Percentiles rank a stretch among this genome's conserved stretches.
These are phyloP conservation scores for Drosophila yooni DNA, from an alignment of 2,888 invertebrate genomes.

Conservation along the genomic window DNA sequence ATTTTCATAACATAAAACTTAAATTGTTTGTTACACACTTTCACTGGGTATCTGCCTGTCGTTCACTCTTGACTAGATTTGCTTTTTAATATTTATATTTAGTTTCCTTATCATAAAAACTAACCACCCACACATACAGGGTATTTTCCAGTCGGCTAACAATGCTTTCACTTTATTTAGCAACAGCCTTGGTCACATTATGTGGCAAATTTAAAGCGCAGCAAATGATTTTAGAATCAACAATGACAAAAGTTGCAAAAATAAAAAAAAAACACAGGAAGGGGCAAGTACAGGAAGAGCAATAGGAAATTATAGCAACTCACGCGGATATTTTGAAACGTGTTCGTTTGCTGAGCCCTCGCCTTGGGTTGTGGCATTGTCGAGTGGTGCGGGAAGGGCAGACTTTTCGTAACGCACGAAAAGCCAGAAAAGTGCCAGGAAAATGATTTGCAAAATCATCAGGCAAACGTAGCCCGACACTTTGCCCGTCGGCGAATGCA, in stretches of 20 bases:
- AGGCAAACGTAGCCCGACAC: slow-evolving; percentile 85
- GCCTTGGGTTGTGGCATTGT: slow-evolving; percentile 62
- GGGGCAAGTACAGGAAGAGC: not conserved
- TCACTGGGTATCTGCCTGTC: not conserved
- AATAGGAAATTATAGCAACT: slow-evolving; percentile 72
- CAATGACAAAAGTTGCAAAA: slow-evolving; percentile 1
- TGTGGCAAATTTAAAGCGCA: slow-evolving; percentile 13
- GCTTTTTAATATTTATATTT: not conserved
- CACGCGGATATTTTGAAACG: slow-evolving; percentile 85
- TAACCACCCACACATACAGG: not conserved
- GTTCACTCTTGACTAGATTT: not conserved
- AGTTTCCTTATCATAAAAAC: not conserved
- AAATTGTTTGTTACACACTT: no score
- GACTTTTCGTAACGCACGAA: slow-evolving; percentile 86
- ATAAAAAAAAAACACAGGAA: not conserved
- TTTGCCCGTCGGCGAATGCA: slow-evolving; percentile 83
- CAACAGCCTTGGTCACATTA: not conserved
- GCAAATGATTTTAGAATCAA: slow-evolving; percentile 39
- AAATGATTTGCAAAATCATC: slow-evolving; percentile 86
- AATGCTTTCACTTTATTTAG: not conserved
- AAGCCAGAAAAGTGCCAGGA: slow-evolving; percentile 86
- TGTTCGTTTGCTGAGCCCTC: slow-evolving; percentile 82
- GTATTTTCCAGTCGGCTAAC: not conserved
- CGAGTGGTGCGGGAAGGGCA: slow-evolving; percentile 75
- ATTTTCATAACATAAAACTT: not conserved